Conservation (phyloP, 2,797 vertebrate species). For the Decapterus maruadsi region DNA sequence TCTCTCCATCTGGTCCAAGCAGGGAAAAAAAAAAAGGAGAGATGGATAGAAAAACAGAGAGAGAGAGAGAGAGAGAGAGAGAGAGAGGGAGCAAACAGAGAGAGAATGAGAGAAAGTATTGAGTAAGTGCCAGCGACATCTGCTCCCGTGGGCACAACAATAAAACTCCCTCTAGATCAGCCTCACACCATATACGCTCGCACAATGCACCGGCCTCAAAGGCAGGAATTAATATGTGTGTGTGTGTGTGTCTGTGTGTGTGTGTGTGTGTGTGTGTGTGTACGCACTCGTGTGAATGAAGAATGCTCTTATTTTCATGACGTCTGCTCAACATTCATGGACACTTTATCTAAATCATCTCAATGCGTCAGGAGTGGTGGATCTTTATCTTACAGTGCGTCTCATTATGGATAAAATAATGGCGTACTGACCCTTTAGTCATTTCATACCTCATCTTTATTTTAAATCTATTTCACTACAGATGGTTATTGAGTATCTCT, state of each 20-base stretch:
- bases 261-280: constrained; percentile 22
- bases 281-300: constrained; percentile 49
- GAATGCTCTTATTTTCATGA: constrained; percentile 46
- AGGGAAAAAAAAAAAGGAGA: constrained; percentile 46
- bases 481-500: constrained; percentile 37
- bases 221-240: constrained; percentile 61
- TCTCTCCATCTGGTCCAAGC: constrained; percentile 82
- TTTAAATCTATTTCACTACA: constrained; percentile 17
- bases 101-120: constrained; percentile 81
- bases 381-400: neutral
- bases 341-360: constrained; percentile 65
- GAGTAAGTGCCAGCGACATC: constrained; percentile 86
- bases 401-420: neutral
- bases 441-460: constrained; percentile 19
- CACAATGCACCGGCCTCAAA: constrained; percentile 69
- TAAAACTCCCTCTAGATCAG: constrained; percentile 83
- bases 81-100: constrained; percentile 69
- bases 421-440: neutral
- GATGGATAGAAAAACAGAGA: constrained; percentile 59
- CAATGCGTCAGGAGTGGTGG: constrained; percentile 4
- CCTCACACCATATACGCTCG: constrained; percentile 73
- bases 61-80: constrained; percentile 45
- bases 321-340: constrained; percentile 61
- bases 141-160: constrained; percentile 87
- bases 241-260: constrained; percentile 18